Evolutionary conservation across 2,113 vertebrate genomes (phyloP).

Genomic region (Leptocoma aspasia): DNA sequence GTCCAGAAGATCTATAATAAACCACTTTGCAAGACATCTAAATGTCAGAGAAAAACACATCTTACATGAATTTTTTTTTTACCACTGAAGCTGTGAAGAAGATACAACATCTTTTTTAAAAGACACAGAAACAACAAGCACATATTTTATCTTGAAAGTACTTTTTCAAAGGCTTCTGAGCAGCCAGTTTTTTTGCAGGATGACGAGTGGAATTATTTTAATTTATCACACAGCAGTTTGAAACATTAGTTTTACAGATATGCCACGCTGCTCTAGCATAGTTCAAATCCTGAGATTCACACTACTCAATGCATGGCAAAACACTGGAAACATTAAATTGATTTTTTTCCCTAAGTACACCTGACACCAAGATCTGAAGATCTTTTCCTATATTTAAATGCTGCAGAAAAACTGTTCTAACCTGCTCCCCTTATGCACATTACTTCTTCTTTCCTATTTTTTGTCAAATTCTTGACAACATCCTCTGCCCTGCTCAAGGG

Average conservation of each 20-base stretch:
- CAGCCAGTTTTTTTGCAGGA: slow-evolving; percentile 18
- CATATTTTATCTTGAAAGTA: slow-evolving; percentile 69
- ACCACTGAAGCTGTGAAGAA: slow-evolving; percentile 49
- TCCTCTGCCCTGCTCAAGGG: neutral
- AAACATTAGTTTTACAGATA: slow-evolving; percentile 41
- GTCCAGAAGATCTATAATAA: slow-evolving; percentile 73
- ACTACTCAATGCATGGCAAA: neutral
- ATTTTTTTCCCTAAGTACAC: neutral
- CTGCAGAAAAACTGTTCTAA: neutral
- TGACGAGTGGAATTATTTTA: slow-evolving; percentile 43
- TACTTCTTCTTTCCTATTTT: neutral
- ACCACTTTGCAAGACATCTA: slow-evolving; percentile 68
- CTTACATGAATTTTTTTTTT: slow-evolving; percentile 32
- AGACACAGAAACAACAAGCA: slow-evolving; percentile 43
- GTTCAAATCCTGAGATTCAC: neutral
- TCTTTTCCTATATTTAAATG: neutral
- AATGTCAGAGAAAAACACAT: slow-evolving; percentile 69
- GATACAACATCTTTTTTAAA: slow-evolving; percentile 40
- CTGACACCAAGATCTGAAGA: neutral
- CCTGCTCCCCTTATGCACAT: neutral
- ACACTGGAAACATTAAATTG: neutral
- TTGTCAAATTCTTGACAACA: neutral
- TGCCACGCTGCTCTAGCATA: neutral
- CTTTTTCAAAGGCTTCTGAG: slow-evolving; percentile 61
- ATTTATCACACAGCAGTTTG: slow-evolving; percentile 42